phyloP scores from a whole-genome alignment of 2,888 invertebrate species.

The Cybosia mesomella region DNA sequence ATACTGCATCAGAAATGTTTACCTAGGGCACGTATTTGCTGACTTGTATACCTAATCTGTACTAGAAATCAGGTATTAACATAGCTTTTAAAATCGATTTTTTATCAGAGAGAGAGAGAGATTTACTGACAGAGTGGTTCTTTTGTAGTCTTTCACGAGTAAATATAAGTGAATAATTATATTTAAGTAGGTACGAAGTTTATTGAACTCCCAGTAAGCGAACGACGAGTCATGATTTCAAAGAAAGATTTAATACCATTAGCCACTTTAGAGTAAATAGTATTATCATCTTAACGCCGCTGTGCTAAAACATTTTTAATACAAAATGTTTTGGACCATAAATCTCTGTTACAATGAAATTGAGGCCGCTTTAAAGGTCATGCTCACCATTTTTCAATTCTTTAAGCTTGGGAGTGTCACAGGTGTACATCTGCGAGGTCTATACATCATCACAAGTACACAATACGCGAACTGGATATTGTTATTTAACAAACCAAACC shows the following conservation, averaged over 20 bases:
- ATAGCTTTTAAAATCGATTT: too few species aligned
- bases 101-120: too few species aligned
- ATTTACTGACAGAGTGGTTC: too few species aligned
- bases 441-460: not conserved
- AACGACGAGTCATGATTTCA: not conserved
- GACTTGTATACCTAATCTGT: too few species aligned
- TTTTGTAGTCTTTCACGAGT: too few species aligned
- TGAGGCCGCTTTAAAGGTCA: conserved; percentile 31
- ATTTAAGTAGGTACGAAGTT: too few species aligned
- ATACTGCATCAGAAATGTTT: too few species aligned
- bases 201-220: not conserved
- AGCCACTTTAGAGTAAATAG: not conserved
- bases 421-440: conserved; percentile 27
- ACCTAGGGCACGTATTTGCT: too few species aligned
- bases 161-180: too few species aligned
- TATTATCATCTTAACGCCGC: not conserved
- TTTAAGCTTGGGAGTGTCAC: conserved; percentile 28
- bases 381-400: conserved; percentile 30
- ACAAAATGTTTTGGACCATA: conserved; percentile 24
- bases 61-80: too few species aligned
- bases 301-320: not conserved
- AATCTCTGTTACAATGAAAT: conserved; percentile 33
- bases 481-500: not conserved
- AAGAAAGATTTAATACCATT: not conserved
- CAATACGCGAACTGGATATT: not conserved